phyloP scores from a whole-genome alignment of 2,113 vertebrate species.

The Solenodon paradoxus region DNA sequence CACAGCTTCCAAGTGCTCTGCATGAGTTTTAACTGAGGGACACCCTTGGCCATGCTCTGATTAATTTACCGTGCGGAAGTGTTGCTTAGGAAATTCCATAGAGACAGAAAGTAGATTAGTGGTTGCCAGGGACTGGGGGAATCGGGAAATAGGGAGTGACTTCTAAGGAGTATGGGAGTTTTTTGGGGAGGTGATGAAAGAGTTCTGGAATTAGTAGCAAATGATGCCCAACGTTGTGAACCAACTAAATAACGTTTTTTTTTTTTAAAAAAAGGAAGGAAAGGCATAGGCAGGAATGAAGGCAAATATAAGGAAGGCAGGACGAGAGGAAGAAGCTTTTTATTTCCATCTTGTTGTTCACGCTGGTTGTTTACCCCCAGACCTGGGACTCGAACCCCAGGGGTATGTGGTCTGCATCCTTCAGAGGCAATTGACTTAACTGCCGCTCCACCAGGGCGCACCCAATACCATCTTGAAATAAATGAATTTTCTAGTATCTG shows the following conservation, averaged over 20 bases:
- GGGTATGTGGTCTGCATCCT: no score
- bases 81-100: background rate
- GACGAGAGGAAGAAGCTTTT: no score
- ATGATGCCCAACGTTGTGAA: background rate
- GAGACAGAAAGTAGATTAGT: background rate
- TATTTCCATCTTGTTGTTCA: no score
- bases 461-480: no score
- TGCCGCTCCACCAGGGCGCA: no score
- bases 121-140: background rate
- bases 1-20: background rate
- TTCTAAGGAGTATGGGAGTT: background rate
- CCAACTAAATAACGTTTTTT: background rate
- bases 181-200: background rate
- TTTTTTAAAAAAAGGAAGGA: no score
- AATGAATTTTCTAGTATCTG: background rate
- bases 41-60: background rate
- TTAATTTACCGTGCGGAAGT: background rate
- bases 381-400: no score
- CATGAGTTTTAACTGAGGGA: constrained; percentile 20
- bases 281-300: no score
- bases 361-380: no score
- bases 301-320: no score
- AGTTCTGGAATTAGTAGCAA: background rate
- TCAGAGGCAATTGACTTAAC: no score
- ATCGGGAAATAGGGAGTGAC: background rate